These are phyloP conservation scores for Punctoribates punctum DNA, from an alignment of 2,888 invertebrate species.

Conservation along the genomic window DNA sequence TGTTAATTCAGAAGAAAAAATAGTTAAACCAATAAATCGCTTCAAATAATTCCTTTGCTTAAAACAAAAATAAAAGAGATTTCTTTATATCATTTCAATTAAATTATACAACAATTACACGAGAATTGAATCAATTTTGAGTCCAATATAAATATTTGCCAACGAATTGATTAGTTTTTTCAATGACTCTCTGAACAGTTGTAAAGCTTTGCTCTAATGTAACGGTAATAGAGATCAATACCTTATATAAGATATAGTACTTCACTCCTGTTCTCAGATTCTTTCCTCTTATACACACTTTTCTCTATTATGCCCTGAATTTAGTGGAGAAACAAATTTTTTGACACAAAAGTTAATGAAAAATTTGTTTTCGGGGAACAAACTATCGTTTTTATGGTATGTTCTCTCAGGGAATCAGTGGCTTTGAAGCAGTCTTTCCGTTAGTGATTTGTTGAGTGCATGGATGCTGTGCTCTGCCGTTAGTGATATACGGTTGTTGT, in stretches of 20 bases:
- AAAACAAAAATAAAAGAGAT: not conserved
- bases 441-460: not conserved
- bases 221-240: constrained; percentile 1
- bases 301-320: not conserved
- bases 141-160: constrained; percentile 18
- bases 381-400: not conserved
- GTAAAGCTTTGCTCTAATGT: not conserved
- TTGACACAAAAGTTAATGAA: not conserved
- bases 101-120: constrained; percentile 24
- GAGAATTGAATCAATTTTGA: constrained; percentile 25
- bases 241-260: not conserved
- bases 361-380: not conserved
- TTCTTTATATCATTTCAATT: constrained; percentile 10
- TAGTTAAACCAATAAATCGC: not conserved
- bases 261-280: not conserved
- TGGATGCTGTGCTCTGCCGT: not conserved
- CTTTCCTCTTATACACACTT: not conserved
- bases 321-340: not conserved
- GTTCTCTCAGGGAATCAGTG: not conserved
- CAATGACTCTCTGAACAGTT: constrained; percentile 25
- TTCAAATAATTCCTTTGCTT: not conserved
- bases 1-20: not conserved
- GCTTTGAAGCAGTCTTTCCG: not conserved
- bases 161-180: constrained; percentile 22
- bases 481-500: not conserved